These are phyloP conservation scores for Hypsopygia costalis DNA, from an alignment of 2,888 invertebrate species.

Conservation along the genomic window DNA sequence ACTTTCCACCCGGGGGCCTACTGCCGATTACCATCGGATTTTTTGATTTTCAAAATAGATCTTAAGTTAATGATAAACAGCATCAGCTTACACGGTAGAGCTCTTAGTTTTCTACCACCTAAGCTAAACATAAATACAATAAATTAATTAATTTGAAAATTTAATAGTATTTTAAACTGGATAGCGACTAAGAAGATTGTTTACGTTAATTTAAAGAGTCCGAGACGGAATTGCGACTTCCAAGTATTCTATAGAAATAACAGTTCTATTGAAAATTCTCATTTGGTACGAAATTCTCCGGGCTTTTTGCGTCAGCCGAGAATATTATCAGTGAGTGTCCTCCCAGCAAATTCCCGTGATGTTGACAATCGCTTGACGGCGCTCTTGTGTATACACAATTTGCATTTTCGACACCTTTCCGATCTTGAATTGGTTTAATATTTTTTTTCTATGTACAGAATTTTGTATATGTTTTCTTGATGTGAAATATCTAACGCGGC, in stretches of 20 bases:
- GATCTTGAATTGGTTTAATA: constrained; percentile 33
- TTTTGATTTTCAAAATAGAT: no score
- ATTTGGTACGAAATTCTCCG: neutral
- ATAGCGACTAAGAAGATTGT: neutral
- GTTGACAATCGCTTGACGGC: constrained; percentile 38
- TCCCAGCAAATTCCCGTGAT: constrained; percentile 15
- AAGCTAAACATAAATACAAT: no score
- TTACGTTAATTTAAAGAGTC: neutral
- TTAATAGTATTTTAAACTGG: no score
- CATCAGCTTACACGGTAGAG: no score
- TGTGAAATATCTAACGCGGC: no score
- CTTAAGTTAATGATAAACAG: no score
- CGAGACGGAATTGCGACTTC: neutral
- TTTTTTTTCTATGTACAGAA: constrained; percentile 25
- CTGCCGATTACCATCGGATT: no score
- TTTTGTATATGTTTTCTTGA: no score
- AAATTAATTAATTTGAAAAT: no score
- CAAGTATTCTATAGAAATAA: neutral
- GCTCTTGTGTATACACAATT: constrained; percentile 44
- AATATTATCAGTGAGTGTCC: neutral
- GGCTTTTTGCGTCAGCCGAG: neutral
- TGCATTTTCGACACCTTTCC: constrained; percentile 41
- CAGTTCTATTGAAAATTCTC: neutral
- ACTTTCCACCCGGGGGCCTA: no score
- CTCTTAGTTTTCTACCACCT: no score